Evolutionary conservation across 2,113 vertebrate species (phyloP), one percentile per base, ranked within the genome.

Genomic region (Narcine bancroftii): DNA sequence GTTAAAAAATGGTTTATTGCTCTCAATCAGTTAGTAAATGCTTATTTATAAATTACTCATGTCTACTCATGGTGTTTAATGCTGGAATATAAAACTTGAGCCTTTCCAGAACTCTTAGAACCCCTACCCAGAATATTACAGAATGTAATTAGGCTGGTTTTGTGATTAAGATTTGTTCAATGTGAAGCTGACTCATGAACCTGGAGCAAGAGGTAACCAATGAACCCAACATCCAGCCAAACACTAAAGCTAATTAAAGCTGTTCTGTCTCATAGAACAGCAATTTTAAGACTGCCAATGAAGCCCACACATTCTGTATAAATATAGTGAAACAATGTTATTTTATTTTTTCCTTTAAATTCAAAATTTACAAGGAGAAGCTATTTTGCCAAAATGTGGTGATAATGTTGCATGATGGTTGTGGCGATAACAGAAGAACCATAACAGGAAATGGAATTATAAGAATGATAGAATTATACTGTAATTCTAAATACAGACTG

Each of bases 1-100:
- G 42, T 69, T 91, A 91, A 65, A 69, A 91, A 45, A 91, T 91
- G 24, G 66, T 45, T 47, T 71, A 91, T 91, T 91, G 89, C 63
- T 69, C 63, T 91, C 45, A 66, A 91, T 69, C 15, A 69, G 39
- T 33, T 9, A 33, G 42, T 47, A 69, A 91, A 33, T 24, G 45
- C 45, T 60, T 36, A 60, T n/a, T 33, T 91, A 91, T 47, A 26
- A 66, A 69, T 69, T 91, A 69, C 11, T 10, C 47, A 91, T 47
- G 65, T 33, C 42, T 47, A 91, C 21, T 45, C 17, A 4, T 69
- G 19, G 26, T 69, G 71, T 71, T 66, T 66, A 91, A 91, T 26
- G 65, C 42, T 91, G 89, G 24, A 45, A 47, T 45, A 29, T 29
- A 47, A 91, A 39, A 13, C 39, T 10, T 45, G 39, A 91, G 39